These are phyloP conservation scores for Pseudomyrmex pallidus DNA, from an alignment of 1,140 invertebrate species.

Conservation along the genomic window DNA sequence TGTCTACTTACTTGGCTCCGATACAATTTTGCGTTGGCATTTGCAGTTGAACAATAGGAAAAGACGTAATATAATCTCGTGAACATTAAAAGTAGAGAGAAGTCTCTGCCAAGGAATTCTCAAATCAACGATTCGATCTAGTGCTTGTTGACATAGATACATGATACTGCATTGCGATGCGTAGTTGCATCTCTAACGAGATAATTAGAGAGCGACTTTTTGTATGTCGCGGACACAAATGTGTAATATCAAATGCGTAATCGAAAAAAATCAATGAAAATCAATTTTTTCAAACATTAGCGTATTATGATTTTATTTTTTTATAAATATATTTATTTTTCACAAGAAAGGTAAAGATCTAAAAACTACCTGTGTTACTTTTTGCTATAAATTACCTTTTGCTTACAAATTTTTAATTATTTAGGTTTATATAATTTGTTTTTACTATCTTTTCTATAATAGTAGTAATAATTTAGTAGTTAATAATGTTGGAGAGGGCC, in stretches of 20 bases:
- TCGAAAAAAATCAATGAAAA: neutral
- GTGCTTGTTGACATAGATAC: conserved; percentile 33
- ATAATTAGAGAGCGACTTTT: neutral
- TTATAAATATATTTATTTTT: neutral
- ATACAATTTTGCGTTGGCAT: conserved; percentile 35
- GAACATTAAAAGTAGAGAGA: conserved; percentile 32
- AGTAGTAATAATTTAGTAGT: neutral
- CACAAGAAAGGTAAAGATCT: too few relatives aligned
- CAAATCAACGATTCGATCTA: conserved; percentile 47
- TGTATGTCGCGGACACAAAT: neutral
- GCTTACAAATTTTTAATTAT: neutral
- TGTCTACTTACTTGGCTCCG: conserved; percentile 29
- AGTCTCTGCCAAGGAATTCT: conserved; percentile 48
- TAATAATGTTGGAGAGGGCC: too few relatives aligned
- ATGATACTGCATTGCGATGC: conserved; percentile 13
- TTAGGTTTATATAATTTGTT: neutral
- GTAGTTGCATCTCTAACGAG: neutral
- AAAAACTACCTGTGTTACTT: neutral
- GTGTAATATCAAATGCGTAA: neutral
- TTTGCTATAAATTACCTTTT: neutral
- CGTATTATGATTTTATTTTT: neutral
- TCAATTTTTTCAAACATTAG: neutral
- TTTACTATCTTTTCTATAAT: neutral
- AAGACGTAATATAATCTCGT: conserved; percentile 39
- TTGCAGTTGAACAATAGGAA: conserved; percentile 9